These are phyloP conservation scores for Ormyrus thymus DNA, from an alignment of 2,888 invertebrate genomes.

Conservation along the genomic window DNA sequence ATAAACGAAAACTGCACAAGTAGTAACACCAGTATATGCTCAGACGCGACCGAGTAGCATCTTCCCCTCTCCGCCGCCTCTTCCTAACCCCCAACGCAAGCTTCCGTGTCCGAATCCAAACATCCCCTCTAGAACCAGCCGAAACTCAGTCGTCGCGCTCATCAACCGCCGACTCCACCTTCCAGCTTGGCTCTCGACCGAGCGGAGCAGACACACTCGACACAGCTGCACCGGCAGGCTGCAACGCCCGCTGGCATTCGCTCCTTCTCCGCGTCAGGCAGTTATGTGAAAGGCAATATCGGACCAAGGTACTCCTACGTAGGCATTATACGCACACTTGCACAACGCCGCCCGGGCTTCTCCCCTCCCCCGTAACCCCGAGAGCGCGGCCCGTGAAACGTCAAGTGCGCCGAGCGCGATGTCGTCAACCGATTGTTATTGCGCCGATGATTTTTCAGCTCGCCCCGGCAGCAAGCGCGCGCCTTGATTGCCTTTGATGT, in stretches of 20 bases:
- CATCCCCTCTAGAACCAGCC: no score
- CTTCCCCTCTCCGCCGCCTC: no score
- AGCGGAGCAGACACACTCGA: no score
- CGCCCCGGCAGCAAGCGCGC: neutral
- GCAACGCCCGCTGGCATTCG: slow-evolving; percentile 68
- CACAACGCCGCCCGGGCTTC: slow-evolving; percentile 42
- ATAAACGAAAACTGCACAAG: no score
- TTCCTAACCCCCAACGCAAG: no score
- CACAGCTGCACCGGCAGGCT: slow-evolving; percentile 47
- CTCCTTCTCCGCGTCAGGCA: slow-evolving; percentile 61
- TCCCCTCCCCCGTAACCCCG: neutral
- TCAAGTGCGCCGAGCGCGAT: slow-evolving; percentile 13
- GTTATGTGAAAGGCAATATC: slow-evolving; percentile 74
- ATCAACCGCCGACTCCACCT: no score
- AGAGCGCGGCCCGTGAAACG: neutral
- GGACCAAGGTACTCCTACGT: slow-evolving; percentile 69
- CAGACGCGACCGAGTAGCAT: no score
- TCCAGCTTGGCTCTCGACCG: no score
- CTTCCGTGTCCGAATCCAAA: no score
- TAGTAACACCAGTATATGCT: no score
- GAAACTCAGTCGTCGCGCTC: no score
- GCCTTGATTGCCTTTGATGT: slow-evolving; percentile 12
- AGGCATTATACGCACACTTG: slow-evolving; percentile 62
- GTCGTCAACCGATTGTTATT: slow-evolving; percentile 41
- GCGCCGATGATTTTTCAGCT: slow-evolving; percentile 8